Evolutionary conservation across 2,797 vertebrate species (phyloP).

Genomic region (Poecilia picta): DNA sequence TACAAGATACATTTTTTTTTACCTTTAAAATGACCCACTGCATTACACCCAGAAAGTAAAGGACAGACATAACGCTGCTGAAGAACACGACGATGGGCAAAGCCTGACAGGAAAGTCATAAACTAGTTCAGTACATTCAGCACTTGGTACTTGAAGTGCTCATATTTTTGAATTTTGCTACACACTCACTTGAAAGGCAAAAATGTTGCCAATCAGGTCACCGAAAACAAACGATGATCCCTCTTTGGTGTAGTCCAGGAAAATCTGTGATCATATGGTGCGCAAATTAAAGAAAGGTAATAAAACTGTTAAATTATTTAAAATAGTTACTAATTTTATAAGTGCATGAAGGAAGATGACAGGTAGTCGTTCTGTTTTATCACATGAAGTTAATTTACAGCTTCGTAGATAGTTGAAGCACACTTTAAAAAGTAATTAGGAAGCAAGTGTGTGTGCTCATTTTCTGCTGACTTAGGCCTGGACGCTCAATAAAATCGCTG

Average conservation of each 20-base stretch:
- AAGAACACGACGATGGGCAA: slow-evolving; percentile 96
- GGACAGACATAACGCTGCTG: slow-evolving; percentile 94
- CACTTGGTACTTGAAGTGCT: background rate
- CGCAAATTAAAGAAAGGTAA: background rate
- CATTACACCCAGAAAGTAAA: slow-evolving; percentile 93
- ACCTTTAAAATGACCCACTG: slow-evolving; percentile 97
- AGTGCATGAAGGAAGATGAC: background rate
- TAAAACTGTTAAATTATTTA: background rate
- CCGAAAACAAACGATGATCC: slow-evolving; percentile 94
- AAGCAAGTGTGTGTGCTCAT: background rate
- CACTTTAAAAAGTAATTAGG: slow-evolving; percentile 29
- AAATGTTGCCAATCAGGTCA: slow-evolving; percentile 76
- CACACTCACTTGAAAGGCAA: slow-evolving; percentile 94
- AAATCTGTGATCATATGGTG: slow-evolving; percentile 77
- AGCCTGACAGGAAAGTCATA: slow-evolving; percentile 71
- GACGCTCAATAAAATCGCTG: slow-evolving; percentile 32
- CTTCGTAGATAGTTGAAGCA: background rate
- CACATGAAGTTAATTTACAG: background rate
- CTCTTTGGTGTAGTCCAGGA: slow-evolving; percentile 87
- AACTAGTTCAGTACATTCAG: background rate
- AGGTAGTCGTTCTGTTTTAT: slow-evolving; percentile 12
- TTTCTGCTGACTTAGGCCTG: slow-evolving; percentile 13
- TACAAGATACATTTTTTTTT: slow-evolving; percentile 14
- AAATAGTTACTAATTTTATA: background rate
- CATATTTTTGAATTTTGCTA: background rate